phyloP scores from a whole-genome alignment of 2,113 vertebrate genomes.

The Hemichromis elongatus region DNA sequence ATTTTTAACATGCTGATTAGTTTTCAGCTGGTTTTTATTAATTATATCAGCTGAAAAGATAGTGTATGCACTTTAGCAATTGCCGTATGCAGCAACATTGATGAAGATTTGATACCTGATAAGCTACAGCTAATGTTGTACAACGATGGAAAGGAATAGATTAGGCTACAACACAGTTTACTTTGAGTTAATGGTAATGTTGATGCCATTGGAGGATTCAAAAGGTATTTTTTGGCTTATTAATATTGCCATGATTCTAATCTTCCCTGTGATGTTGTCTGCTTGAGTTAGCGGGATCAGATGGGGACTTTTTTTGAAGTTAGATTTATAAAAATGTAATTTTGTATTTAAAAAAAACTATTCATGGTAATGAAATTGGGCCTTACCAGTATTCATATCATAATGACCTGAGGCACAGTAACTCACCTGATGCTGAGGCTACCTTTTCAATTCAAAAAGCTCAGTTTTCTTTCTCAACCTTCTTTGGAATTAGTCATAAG shows the following conservation, averaged over 20 bases:
- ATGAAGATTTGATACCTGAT: not conserved
- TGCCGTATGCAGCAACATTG: rapidly evolving
- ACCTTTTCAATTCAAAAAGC: not conserved
- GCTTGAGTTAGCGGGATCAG: not conserved
- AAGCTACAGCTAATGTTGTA: not conserved
- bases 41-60: not conserved
- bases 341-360: not conserved
- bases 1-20: not conserved
- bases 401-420: not conserved
- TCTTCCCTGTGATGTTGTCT: not conserved
- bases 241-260: not conserved
- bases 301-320: not conserved
- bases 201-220: not conserved
- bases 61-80: not conserved
- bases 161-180: not conserved
- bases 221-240: not conserved
- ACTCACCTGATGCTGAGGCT: not conserved
- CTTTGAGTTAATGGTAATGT: not conserved
- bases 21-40: not conserved
- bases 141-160: not conserved
- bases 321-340: not conserved
- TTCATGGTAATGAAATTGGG: not conserved
- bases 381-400: not conserved
- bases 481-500: not conserved
- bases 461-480: not conserved